Conservation (phyloP, 1,140 invertebrate species). For the Drosophila punjabiensis region DNA sequence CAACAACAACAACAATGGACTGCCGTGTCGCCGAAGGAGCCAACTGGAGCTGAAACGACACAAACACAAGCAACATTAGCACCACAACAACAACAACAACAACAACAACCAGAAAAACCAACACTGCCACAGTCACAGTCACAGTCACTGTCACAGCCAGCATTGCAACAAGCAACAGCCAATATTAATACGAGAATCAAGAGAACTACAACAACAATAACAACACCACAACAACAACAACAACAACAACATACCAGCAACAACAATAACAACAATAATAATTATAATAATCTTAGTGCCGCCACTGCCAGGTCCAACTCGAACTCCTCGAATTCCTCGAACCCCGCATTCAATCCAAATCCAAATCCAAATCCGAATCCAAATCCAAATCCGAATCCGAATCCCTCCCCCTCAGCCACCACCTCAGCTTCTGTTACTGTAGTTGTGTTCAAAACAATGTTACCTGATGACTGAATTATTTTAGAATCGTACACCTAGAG, state of each 20-base stretch:
- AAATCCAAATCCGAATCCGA: conserved; percentile 7
- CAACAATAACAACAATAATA: conserved; percentile 45
- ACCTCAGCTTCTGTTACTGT: conserved; percentile 85
- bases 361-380: neutral
- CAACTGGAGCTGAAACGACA: conserved; percentile 48
- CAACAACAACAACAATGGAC: conserved; percentile 70
- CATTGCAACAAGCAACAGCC: conserved; percentile 21
- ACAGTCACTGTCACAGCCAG: conserved; percentile 33
- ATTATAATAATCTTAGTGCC: conserved; percentile 45
- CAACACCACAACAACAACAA: conserved; percentile 29
- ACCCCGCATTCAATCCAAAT: conserved; percentile 22
- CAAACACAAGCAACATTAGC: conserved; percentile 34
- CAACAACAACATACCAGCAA: conserved; percentile 37
- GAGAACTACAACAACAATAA: conserved; percentile 18
- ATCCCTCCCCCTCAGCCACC: conserved; percentile 48
- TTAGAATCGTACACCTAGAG: conserved; percentile 79
- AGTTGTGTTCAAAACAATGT: conserved; percentile 86
- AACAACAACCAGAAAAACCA: conserved; percentile 28
- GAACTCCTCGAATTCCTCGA: neutral
- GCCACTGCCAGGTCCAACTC: conserved; percentile 45
- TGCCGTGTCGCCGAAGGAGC: conserved; percentile 66
- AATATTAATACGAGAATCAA: conserved; percentile 30
- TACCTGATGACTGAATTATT: conserved; percentile 86
- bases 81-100: conserved; percentile 27
- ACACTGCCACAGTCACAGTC: conserved; percentile 29